Evolutionary conservation across 1,140 invertebrate genomes (phyloP).

Genomic region (Glomeris maerens): DNA sequence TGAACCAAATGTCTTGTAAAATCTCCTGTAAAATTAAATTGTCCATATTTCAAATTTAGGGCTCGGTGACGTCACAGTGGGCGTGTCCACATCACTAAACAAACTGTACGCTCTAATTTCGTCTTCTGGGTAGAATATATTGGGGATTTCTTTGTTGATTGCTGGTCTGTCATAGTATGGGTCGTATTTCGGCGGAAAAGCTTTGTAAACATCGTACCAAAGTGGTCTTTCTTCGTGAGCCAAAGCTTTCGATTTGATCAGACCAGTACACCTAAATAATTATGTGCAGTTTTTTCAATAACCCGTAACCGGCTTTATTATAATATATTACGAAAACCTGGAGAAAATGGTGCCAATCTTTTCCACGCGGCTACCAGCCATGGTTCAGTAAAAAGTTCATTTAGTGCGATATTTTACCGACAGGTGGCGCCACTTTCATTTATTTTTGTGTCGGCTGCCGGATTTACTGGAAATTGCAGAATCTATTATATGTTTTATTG

Average conservation of each 20-base stretch:
- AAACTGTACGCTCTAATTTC: slow-evolving; percentile 57
- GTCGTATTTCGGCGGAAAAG: slow-evolving; percentile 66
- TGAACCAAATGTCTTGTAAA: slow-evolving; percentile 2
- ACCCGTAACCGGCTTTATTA: not conserved
- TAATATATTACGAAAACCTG: slow-evolving; percentile 1
- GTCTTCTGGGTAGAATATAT: slow-evolving; percentile 79
- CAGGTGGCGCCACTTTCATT: no score
- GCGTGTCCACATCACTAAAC: not conserved
- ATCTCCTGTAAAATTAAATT: not conserved
- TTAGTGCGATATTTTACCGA: no score
- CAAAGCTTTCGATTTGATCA: slow-evolving; percentile 57
- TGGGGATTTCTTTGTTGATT: slow-evolving; percentile 39
- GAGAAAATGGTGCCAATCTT: slow-evolving; percentile 3
- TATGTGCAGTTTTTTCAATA: not conserved
- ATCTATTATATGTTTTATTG: no score
- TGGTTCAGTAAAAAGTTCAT: no score
- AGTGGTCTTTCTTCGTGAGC: slow-evolving; percentile 60
- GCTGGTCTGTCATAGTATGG: slow-evolving; percentile 51
- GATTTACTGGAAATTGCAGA: no score
- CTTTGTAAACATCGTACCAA: slow-evolving; percentile 78
- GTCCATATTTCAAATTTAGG: not conserved
- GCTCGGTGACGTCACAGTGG: not conserved
- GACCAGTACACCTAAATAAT: slow-evolving; percentile 48
- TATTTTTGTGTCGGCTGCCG: no score
- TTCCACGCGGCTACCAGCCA: not conserved